Conservation (phyloP, 2,113 vertebrate genomes). For the Muntiacus muntjak region DNA sequence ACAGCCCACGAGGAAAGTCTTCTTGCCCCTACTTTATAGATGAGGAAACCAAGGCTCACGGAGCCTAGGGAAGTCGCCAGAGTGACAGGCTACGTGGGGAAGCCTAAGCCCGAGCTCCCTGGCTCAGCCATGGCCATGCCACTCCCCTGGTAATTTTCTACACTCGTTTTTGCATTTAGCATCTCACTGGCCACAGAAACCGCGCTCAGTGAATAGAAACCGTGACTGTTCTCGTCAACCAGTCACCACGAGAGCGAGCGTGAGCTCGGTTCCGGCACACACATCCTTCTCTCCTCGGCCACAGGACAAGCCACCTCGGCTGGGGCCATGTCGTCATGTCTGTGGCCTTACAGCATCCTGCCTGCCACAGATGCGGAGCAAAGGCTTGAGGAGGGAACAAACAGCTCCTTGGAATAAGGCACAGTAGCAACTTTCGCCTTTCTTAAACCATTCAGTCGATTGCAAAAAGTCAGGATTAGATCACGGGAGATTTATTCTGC, state of each 20-base stretch:
- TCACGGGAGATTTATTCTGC: not conserved
- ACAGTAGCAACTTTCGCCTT: not conserved
- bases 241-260: not conserved
- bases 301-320: no score
- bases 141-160: not conserved
- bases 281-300: not conserved
- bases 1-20: not conserved
- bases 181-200: not conserved
- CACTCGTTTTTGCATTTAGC: not conserved
- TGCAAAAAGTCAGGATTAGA: not conserved
- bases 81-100: not conserved
- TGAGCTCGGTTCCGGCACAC: not conserved
- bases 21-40: not conserved
- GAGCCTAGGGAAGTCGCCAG: not conserved
- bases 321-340: not conserved
- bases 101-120: not conserved
- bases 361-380: not conserved
- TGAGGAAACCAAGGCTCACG: not conserved
- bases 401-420: not conserved
- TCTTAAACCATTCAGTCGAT: not conserved
- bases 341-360: not conserved
- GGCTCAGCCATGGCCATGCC: not conserved
- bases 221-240: accelerated
- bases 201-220: accelerated
- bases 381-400: not conserved